phyloP scores from a whole-genome alignment of 1,140 invertebrate species.

The Thrips palmi region DNA sequence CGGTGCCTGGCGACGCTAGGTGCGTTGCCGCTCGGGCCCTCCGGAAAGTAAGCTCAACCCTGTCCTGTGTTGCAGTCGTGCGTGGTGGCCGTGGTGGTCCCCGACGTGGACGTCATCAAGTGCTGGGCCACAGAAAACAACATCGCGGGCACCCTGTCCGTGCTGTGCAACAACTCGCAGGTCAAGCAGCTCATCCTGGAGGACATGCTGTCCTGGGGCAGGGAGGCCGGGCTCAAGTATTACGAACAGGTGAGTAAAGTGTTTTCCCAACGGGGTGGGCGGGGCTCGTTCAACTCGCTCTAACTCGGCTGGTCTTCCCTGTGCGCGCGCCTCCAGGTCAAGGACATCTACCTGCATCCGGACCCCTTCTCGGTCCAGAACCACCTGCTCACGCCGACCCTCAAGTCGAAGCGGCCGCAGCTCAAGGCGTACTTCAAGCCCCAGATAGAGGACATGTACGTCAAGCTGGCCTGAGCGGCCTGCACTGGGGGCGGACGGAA shows the following conservation, averaged over 20 bases:
- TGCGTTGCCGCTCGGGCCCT: too few species aligned
- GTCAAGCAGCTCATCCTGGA: constrained; percentile 81
- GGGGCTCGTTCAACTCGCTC: not conserved
- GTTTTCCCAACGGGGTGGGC: not conserved
- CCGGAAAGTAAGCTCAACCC: constrained; percentile 1
- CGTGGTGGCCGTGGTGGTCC: constrained; percentile 85
- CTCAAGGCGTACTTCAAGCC: constrained; percentile 78
- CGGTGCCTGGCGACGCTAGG: too few species aligned
- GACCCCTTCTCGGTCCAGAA: constrained; percentile 94
- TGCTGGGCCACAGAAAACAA: constrained; percentile 73
- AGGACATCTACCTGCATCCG: constrained; percentile 84
- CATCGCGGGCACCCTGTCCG: constrained; percentile 69
- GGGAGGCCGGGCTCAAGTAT: constrained; percentile 76
- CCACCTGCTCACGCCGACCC: constrained; percentile 85
- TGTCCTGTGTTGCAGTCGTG: constrained; percentile 50
- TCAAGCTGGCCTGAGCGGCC: constrained; percentile 27
- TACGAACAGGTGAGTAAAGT: constrained; percentile 74
- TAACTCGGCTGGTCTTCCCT: constrained; percentile 10
- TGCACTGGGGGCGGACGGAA: too few species aligned
- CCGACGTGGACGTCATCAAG: constrained; percentile 82
- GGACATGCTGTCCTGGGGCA: constrained; percentile 75
- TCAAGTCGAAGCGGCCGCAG: constrained; percentile 86
- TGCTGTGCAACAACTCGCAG: constrained; percentile 68
- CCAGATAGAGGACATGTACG: constrained; percentile 81
- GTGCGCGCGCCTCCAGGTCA: constrained; percentile 72